Conservation (phyloP, 2,113 vertebrate species). For the Tympanuchus pallidicinctus region DNA sequence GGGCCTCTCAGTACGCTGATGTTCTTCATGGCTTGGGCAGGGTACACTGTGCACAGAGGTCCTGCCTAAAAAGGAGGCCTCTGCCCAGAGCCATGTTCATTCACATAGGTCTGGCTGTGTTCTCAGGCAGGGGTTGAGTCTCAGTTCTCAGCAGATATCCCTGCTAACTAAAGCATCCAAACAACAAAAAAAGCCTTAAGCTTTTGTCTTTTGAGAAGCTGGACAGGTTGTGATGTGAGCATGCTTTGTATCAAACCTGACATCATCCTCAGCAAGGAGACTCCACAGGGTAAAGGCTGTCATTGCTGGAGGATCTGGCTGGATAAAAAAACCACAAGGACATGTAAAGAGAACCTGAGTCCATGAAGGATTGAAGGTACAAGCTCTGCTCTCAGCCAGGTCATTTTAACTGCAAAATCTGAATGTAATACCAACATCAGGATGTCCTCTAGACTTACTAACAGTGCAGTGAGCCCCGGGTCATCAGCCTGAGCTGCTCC, state of each 20-base stretch:
- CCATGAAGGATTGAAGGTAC: background rate
- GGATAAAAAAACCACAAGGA: background rate
- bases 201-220: background rate
- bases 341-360: background rate
- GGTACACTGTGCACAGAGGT: background rate
- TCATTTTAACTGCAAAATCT: background rate
- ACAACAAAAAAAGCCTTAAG: background rate
- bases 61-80: background rate
- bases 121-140: background rate
- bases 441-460: background rate
- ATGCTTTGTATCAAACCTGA: background rate
- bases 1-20: background rate
- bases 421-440: background rate
- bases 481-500: background rate
- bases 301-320: background rate
- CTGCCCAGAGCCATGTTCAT: accelerated
- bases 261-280: background rate
- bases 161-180: background rate
- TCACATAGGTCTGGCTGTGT: background rate
- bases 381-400: background rate
- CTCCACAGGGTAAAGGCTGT: background rate
- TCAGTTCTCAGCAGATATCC: background rate
- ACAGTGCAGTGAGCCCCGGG: background rate
- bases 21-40: background rate
- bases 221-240: background rate